Evolutionary conservation across 2,888 invertebrate genomes (phyloP).

Genomic region (Orthosia cruda): DNA sequence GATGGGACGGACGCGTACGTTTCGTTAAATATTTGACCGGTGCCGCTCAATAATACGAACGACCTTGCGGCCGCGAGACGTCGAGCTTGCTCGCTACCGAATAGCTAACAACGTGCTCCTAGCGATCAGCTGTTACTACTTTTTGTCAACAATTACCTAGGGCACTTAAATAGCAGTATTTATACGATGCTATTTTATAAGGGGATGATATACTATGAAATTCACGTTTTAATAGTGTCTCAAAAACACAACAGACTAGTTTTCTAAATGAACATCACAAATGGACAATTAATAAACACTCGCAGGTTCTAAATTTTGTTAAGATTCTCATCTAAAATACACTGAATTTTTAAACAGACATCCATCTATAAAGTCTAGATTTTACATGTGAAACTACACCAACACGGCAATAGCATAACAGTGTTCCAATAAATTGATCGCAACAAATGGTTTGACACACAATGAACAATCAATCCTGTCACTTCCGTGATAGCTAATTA

Average conservation of each 20-base stretch:
- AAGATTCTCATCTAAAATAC: conserved; percentile 14
- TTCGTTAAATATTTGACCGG: conserved; percentile 83
- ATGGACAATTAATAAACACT: conserved; percentile 15
- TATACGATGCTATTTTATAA: not conserved
- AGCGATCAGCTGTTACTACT: conserved; percentile 80
- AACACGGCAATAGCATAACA: conserved; percentile 49
- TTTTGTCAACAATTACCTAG: conserved; percentile 69
- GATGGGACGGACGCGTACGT: conserved; percentile 68
- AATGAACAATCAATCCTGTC: conserved; percentile 61
- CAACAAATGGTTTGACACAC: conserved; percentile 61
- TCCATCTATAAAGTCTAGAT: conserved; percentile 30
- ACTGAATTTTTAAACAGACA: conserved; percentile 26
- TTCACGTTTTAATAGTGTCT: not conserved
- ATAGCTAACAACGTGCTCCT: conserved; percentile 77
- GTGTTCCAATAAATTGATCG: conserved; percentile 36
- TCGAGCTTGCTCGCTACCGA: conserved; percentile 78
- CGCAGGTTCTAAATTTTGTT: conserved; percentile 5
- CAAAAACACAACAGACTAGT: not conserved
- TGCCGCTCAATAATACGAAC: conserved; percentile 85
- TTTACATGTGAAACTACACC: conserved; percentile 48
- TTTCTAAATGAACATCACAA: conserved; percentile 23
- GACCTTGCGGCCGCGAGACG: conserved; percentile 81
- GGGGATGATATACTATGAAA: not conserved
- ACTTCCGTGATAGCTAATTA: conserved; percentile 55
- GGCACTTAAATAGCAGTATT: conserved; percentile 4